Base-by-base conservation (phyloP, 2,113 vertebrate genomes). In the Pithys albifrons region DNA sequence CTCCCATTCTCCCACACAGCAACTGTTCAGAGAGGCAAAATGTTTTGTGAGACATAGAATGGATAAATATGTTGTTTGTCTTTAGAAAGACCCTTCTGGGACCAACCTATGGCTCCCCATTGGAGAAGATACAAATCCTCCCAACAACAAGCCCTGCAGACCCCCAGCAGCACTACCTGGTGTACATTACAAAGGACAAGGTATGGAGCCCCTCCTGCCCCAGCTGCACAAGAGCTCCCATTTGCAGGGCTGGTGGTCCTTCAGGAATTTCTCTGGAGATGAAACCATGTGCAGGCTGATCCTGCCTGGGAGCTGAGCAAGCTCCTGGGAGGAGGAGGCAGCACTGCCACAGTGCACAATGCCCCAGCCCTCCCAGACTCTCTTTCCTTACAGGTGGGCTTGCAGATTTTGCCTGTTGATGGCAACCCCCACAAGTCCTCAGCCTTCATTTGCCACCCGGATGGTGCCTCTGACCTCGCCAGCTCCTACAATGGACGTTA, bases 341-440 rank as follows among this genome's bases (percentile, higher is more conserved):
- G 37, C 5, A 2, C 19, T 73, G 41, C 37, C 37, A 19, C 4
- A 7, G 17, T 1, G 1, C 5, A 16, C 43, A 33, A 33, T 58
- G 57, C n/a, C 57, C 57, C n/a, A 57, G 67, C 7, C 8, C 28
- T 54, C 33, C 25, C 79, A 83, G 35, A 9, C 11, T 46, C 13
- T 81, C 7, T 94, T 88, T 65, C 69, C 64, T 59, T 58, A 19
- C 58, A 99, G 99, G 97, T 99, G 70, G 99, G 99, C 51, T 97
- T 99, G 82, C 99, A 99, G 98, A 98, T 99, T 76, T 96, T 99
- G 51, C 99, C 99, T 10, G 46, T 99, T 0, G 99, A 99, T 39
- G 99, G 99, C 76, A 99, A 99, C 74, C 99, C 99, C 8, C 98
- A 98, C 96, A 99, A 98, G 94, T 99, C 99, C 22, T 98, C 96